phyloP scores from a whole-genome alignment of 2,888 invertebrate genomes.

The Salpingus planirostris region DNA sequence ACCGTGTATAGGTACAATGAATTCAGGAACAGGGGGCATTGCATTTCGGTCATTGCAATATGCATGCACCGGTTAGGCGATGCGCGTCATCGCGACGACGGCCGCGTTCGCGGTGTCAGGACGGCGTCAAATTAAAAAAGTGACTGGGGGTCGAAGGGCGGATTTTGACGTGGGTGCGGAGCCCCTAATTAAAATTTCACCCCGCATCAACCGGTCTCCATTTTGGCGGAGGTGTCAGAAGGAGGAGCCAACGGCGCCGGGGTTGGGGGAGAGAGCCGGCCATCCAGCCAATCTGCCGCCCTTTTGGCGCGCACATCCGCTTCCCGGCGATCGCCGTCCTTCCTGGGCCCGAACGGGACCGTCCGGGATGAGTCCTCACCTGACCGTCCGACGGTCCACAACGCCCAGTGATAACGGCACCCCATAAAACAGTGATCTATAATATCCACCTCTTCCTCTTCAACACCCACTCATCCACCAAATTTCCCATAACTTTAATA shows the following conservation, averaged over 20 bases:
- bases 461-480: too few species aligned
- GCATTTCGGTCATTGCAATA: too few species aligned
- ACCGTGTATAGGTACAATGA: too few species aligned
- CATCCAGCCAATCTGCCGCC: constrained; percentile 19
- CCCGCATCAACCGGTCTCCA: constrained; percentile 23
- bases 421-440: constrained; percentile 2
- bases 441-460: too few species aligned
- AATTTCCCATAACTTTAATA: too few species aligned
- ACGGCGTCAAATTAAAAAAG: constrained; percentile 18
- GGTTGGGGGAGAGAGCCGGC: constrained; percentile 28
- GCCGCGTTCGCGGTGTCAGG: constrained; percentile 14
- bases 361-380: constrained; percentile 9
- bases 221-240: constrained; percentile 28
- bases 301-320: not conserved
- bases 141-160: constrained; percentile 19
- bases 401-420: not conserved
- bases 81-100: too few species aligned
- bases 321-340: too few species aligned
- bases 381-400: constrained; percentile 9
- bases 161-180: constrained; percentile 29
- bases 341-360: too few species aligned
- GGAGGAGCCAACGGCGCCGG: constrained; percentile 31
- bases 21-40: too few species aligned
- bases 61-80: too few species aligned
- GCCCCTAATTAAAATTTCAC: constrained; percentile 33